Evolutionary conservation across 2,888 invertebrate genomes (phyloP).

Genomic region (Seira ritae): DNA sequence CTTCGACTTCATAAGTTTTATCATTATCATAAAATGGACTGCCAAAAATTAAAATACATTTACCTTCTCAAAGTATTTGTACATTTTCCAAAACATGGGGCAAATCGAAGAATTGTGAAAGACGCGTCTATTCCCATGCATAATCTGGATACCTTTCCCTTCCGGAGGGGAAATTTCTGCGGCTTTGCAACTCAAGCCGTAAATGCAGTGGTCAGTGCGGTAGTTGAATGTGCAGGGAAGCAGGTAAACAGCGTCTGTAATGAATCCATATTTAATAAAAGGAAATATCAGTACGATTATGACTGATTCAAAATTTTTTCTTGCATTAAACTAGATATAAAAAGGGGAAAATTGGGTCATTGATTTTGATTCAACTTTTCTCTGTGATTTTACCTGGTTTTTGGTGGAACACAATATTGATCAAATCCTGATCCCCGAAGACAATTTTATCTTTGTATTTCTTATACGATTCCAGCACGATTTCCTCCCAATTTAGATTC

Average conservation of each 20-base stretch:
- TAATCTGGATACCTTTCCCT: slow-evolving; percentile 84
- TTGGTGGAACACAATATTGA: slow-evolving; percentile 92
- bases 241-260: slow-evolving; percentile 84
- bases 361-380: too few species aligned
- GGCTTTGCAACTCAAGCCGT: slow-evolving; percentile 82
- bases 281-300: too few species aligned
- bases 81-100: slow-evolving; percentile 87
- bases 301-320: too few species aligned
- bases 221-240: slow-evolving; percentile 93
- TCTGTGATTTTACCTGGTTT: slow-evolving; percentile 83
- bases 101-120: slow-evolving; percentile 89
- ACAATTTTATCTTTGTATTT: slow-evolving; percentile 91
- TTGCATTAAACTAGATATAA: too few species aligned
- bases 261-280: too few species aligned
- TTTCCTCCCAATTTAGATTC: slow-evolving; percentile 88
- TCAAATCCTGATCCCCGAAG: slow-evolving; percentile 98
- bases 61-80: slow-evolving; percentile 81
- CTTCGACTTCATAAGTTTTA: background rate
- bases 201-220: slow-evolving; percentile 97
- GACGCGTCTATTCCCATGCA: slow-evolving; percentile 92
- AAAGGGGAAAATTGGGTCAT: too few species aligned
- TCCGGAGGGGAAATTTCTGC: slow-evolving; percentile 80
- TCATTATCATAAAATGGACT: too few species aligned
- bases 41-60: slow-evolving; percentile 8
- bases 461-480: slow-evolving; percentile 88